phyloP scores from a whole-genome alignment of 2,113 vertebrate species.

The Ornithorhynchus anatinus region DNA sequence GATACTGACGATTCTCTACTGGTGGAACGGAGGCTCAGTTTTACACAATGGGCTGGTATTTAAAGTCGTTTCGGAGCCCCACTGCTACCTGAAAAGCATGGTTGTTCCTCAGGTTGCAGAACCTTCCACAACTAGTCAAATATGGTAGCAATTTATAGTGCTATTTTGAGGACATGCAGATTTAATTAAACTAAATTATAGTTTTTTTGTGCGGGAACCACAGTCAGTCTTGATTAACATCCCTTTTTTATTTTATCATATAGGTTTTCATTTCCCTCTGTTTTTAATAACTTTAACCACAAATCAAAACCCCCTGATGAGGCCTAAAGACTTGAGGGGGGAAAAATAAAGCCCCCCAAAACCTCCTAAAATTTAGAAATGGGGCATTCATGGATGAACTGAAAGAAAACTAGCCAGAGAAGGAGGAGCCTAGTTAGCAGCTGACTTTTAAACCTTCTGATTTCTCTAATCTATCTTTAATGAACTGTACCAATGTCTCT shows the following conservation, averaged over 20 bases:
- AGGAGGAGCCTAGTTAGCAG: not conserved
- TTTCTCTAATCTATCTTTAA: not conserved
- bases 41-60: slow-evolving; percentile 51
- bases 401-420: slow-evolving; percentile 14
- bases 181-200: slow-evolving; percentile 64
- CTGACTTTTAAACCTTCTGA: slow-evolving; percentile 31
- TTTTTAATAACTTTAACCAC: slow-evolving; percentile 61
- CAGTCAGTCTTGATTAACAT: slow-evolving; percentile 61
- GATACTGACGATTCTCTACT: not conserved
- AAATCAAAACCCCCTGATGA: slow-evolving; percentile 47
- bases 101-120: slow-evolving; percentile 44
- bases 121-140: slow-evolving; percentile 58
- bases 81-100: slow-evolving; percentile 47
- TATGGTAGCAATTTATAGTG: slow-evolving; percentile 64
- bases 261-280: slow-evolving; percentile 55
- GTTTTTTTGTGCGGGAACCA: slow-evolving; percentile 36
- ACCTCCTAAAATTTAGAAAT: slow-evolving; percentile 22
- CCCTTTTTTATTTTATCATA: slow-evolving; percentile 52
- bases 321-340: slow-evolving; percentile 8
- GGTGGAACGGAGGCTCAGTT: slow-evolving; percentile 16
- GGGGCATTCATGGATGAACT: slow-evolving; percentile 1
- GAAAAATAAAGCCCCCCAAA: no score
- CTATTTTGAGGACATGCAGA: slow-evolving; percentile 56
- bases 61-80: slow-evolving; percentile 42
- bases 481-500: not conserved